A percentile compares a stretch with the other conserved stretches of the same genome.
Conservation (phyloP, 2,113 vertebrate genomes). For the Shinisaurus crocodilurus region DNA sequence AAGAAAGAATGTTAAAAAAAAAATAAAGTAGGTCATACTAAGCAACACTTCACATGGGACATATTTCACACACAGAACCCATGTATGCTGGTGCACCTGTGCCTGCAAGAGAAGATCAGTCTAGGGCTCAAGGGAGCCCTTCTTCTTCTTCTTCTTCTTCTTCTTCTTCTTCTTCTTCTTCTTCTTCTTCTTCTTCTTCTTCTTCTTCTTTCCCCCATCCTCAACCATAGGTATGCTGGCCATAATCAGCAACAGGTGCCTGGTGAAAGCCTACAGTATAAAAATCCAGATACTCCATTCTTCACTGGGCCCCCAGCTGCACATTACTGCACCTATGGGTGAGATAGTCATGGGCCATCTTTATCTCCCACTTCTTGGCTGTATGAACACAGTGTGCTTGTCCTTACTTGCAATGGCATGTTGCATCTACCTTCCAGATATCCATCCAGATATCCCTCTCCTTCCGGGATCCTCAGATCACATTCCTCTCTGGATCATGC, state of each 20-base stretch:
- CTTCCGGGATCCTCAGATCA: not conserved
- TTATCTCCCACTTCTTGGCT: too few species aligned
- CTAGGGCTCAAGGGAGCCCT: not conserved
- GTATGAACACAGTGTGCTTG: too few species aligned
- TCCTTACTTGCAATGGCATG: too few species aligned
- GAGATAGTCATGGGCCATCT: too few species aligned
- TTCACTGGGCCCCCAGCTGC: not conserved
- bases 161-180: not conserved
- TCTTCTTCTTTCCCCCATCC: not conserved
- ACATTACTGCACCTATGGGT: not conserved
- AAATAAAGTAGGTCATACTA: slow-evolving; percentile 46
- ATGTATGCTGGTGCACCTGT: not conserved
- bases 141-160: not conserved
- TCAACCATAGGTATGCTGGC: slow-evolving; percentile 13
- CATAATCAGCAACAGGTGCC: not conserved
- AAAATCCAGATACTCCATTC: not conserved
- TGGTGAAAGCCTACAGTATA: not conserved
- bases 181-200: not conserved
- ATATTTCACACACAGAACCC: not conserved
- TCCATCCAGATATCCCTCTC: too few species aligned
- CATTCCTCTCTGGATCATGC: too few species aligned
- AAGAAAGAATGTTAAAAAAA: slow-evolving; percentile 60
- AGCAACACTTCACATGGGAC: slow-evolving; percentile 11
- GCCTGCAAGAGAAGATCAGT: not conserved
- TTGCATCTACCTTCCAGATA: too few species aligned